A percentile compares a stretch with the other conserved stretches of the same genome.
phyloP scores from a whole-genome alignment of 2,797 vertebrate genomes.

The Clarias fuscus region DNA sequence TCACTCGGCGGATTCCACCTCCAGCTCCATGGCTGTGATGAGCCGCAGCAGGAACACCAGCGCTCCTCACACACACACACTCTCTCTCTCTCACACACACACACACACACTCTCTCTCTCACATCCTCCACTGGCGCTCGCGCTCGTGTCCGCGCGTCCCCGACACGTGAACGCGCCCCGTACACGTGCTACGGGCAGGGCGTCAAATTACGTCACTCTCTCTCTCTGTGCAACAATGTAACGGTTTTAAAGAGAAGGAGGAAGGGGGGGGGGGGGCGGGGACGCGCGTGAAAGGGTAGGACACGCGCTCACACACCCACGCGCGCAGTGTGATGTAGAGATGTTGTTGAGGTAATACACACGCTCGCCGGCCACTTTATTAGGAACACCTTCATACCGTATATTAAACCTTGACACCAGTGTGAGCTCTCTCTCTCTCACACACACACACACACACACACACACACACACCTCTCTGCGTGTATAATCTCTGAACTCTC shows the following conservation, averaged over 20 bases:
- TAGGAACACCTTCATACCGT: neutral
- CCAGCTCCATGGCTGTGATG: constrained; percentile 68
- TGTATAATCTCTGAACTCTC: too few species aligned
- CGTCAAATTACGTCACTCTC: neutral
- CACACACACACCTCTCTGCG: too few species aligned
- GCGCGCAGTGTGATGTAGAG: neutral
- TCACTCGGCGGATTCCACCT: constrained; percentile 80
- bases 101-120: neutral
- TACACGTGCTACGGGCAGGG: constrained; percentile 67
- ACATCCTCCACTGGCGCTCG: constrained; percentile 31
- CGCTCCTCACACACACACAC: too few species aligned
- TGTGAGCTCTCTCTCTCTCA: too few species aligned
- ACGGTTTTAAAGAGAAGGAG: neutral
- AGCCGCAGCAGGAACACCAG: neutral
- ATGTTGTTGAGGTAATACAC: neutral
- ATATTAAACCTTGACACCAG: too few species aligned
- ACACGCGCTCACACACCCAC: neutral
- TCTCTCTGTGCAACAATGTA: neutral
- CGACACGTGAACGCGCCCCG: constrained; percentile 73
- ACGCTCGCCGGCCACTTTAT: neutral
- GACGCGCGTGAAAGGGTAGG: neutral
- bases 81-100: neutral
- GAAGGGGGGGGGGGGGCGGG: neutral
- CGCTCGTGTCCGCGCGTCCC: constrained; percentile 35
- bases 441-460: too few species aligned